A percentile compares a stretch with the other conserved stretches of the same genome.
These are phyloP conservation scores for Auanema sp. DNA, from an alignment of 2,888 invertebrate species.

Conservation along the genomic window DNA sequence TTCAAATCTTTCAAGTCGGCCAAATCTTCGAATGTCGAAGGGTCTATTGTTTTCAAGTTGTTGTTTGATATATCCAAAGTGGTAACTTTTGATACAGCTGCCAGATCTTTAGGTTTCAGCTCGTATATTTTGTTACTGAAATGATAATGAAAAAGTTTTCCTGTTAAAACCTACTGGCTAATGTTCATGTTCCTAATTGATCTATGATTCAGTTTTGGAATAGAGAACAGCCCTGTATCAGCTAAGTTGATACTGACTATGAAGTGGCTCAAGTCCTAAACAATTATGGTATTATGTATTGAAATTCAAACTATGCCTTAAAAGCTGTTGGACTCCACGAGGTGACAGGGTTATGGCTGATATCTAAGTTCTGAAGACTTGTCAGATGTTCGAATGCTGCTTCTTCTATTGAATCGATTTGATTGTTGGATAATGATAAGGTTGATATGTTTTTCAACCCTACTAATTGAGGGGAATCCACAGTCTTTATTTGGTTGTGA, in stretches of 20 bases:
- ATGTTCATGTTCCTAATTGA: slow-evolving; percentile 53
- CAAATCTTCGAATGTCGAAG: slow-evolving; percentile 43
- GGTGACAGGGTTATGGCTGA: slow-evolving; percentile 61
- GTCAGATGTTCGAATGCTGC: slow-evolving; percentile 53
- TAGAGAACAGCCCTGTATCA: slow-evolving; percentile 57
- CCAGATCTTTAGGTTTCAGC: slow-evolving; percentile 45
- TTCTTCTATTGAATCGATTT: slow-evolving; percentile 57
- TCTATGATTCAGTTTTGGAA: slow-evolving; percentile 53
- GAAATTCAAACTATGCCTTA: slow-evolving; percentile 27
- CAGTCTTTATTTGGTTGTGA: slow-evolving; percentile 30
- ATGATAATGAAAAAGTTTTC: not conserved
- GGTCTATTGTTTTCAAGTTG: slow-evolving; percentile 46
- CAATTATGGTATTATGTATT: not conserved
- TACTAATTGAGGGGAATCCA: slow-evolving; percentile 34
- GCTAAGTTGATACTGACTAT: slow-evolving; percentile 57
- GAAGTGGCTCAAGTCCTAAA: slow-evolving; percentile 50
- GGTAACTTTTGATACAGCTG: slow-evolving; percentile 38
- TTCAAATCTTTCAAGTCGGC: slow-evolving; percentile 53
- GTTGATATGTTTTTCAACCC: slow-evolving; percentile 47
- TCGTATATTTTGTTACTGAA: slow-evolving; percentile 59
- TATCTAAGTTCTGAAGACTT: slow-evolving; percentile 49
- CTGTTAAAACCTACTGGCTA: slow-evolving; percentile 41
- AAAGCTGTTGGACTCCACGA: slow-evolving; percentile 62
- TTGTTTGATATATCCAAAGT: slow-evolving; percentile 51
- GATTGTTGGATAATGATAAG: slow-evolving; percentile 47